Evolutionary conservation across 1,140 invertebrate species (phyloP).

Genomic region (Drosophila bifasciata): DNA sequence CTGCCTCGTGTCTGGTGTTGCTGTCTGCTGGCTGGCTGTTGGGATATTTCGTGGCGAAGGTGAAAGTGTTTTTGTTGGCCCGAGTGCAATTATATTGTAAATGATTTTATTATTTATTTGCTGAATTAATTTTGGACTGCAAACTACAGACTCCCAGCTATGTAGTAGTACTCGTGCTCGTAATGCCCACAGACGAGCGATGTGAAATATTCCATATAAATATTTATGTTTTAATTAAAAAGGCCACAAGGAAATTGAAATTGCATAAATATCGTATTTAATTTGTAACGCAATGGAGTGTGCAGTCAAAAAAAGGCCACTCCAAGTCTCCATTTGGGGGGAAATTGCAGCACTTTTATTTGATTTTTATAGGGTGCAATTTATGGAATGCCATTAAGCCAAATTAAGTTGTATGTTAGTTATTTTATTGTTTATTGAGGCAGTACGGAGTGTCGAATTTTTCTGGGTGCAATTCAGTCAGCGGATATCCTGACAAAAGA

Average conservation of each 20-base stretch:
- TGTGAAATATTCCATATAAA: constrained; percentile 80
- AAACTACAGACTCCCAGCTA: no score
- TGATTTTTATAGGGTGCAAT: constrained; percentile 74
- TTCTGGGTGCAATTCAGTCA: constrained; percentile 4
- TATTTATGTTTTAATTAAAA: constrained; percentile 83
- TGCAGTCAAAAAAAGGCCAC: no score
- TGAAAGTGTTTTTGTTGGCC: constrained; percentile 74
- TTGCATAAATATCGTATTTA: constrained; percentile 69
- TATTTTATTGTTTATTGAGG: constrained; percentile 39
- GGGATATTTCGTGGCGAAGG: constrained; percentile 62
- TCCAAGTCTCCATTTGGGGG: not conserved
- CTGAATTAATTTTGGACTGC: constrained; percentile 68
- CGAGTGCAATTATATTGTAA: constrained; percentile 80
- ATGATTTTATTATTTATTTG: constrained; percentile 83
- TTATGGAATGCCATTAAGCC: constrained; percentile 64
- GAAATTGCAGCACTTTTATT: constrained; percentile 62
- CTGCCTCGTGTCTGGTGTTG: constrained; percentile 1
- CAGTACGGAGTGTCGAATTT: not conserved
- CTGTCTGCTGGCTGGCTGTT: not conserved
- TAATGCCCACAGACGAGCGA: constrained; percentile 17
- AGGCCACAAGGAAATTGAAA: constrained; percentile 80
- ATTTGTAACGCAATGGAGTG: constrained; percentile 54
- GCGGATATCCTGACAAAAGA: constrained; percentile 1
- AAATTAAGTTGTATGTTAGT: constrained; percentile 63
- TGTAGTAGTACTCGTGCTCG: constrained; percentile 6